Evolutionary conservation across 2,888 invertebrate genomes (phyloP).

Genomic region (Mantis religiosa): DNA sequence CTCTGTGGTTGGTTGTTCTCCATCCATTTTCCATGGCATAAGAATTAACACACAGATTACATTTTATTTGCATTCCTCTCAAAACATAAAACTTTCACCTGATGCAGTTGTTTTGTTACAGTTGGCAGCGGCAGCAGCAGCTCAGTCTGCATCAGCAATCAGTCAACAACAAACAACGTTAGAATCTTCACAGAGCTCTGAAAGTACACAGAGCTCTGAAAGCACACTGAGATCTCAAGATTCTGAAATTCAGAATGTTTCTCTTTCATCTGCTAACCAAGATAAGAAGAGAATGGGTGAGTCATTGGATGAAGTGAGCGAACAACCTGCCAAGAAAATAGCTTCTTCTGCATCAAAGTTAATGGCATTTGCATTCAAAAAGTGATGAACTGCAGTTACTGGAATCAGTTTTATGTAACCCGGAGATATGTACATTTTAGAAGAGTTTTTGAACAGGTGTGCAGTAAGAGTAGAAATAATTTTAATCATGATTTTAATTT

Average conservation of each 20-base stretch:
- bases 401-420: no score
- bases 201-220: background rate
- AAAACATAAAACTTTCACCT: background rate
- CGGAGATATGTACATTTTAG: background rate
- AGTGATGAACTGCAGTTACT: background rate
- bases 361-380: conserved; percentile 29
- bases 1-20: no score
- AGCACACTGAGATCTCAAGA: background rate
- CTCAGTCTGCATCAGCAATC: background rate
- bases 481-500: background rate
- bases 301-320: background rate
- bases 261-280: background rate
- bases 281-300: conserved; percentile 11
- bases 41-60: no score
- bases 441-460: background rate
- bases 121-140: background rate
- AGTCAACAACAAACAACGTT: background rate
- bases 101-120: background rate
- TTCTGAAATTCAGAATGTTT: background rate
- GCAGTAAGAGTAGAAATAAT: background rate
- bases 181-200: background rate
- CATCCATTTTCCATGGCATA: no score
- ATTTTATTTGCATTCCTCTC: no score
- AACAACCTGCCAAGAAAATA: conserved; percentile 17
- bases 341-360: conserved; percentile 25